phyloP scores from a whole-genome alignment of 2,797 vertebrate species.

The Acrossocheilus wenchowensis region DNA sequence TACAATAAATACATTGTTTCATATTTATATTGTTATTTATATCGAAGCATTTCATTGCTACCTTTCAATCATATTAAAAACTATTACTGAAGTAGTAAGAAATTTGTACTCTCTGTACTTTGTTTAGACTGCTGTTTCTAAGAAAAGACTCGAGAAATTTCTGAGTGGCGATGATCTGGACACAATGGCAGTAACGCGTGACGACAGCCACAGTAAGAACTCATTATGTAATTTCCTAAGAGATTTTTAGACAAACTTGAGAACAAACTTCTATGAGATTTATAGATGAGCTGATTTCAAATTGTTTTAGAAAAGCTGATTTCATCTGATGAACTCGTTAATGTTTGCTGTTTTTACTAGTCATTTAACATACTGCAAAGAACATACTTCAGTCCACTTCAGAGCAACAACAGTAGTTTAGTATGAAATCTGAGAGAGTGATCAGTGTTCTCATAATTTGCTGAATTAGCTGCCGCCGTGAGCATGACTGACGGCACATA shows the following conservation, averaged over 20 bases:
- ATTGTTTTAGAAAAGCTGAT: neutral
- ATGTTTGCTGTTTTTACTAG: neutral
- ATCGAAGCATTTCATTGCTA: too few relatives aligned
- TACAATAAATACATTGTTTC: neutral
- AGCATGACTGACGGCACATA: slow-evolving; percentile 56
- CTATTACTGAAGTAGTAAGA: too few relatives aligned
- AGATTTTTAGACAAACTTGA: neutral
- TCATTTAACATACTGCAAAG: neutral
- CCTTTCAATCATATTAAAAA: neutral
- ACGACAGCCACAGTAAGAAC: slow-evolving; percentile 77
- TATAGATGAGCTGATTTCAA: neutral
- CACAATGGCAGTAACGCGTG: slow-evolving; percentile 77
- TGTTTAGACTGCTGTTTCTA: slow-evolving; percentile 80
- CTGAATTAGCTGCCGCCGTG: slow-evolving; percentile 52
- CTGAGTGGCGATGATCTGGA: slow-evolving; percentile 87
- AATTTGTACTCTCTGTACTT: too few relatives aligned
- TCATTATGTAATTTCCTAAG: neutral
- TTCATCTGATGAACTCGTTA: neutral
- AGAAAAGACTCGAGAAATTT: slow-evolving; percentile 87
- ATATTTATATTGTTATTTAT: neutral
- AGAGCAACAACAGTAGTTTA: neutral
- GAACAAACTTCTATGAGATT: neutral
- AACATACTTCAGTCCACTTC: neutral
- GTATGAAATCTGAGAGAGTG: neutral
- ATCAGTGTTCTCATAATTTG: neutral